Conservation (phyloP, 2,888 invertebrate species). For the Drosophila macrospina region DNA sequence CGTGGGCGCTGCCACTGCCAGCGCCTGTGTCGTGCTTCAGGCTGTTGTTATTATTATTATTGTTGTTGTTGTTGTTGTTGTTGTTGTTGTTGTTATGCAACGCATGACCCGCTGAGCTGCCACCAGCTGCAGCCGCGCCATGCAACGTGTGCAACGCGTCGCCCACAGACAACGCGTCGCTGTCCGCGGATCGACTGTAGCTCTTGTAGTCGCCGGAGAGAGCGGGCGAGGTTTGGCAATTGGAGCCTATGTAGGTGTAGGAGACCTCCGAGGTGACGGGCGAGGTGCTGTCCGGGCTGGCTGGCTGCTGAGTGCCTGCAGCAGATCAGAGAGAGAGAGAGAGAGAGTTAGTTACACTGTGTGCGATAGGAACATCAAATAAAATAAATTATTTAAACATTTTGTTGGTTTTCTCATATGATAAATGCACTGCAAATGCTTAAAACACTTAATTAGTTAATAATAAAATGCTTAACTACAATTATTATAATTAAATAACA, state of each 20-base stretch:
- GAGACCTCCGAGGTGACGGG: slow-evolving; percentile 92
- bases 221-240: slow-evolving; percentile 84
- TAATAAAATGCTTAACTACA: too few relatives aligned
- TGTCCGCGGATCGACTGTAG: slow-evolving; percentile 84
- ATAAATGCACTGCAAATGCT: too few relatives aligned
- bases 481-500: too few relatives aligned
- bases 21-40: slow-evolving; percentile 58
- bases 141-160: slow-evolving; percentile 76
- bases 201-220: slow-evolving; percentile 84
- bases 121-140: slow-evolving; percentile 36
- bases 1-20: slow-evolving; percentile 72
- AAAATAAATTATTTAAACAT: too few relatives aligned
- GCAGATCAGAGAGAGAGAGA: slow-evolving; percentile 57
- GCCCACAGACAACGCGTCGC: slow-evolving; percentile 82
- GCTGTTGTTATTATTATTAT: slow-evolving; percentile 59
- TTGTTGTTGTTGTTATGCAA: slow-evolving; percentile 65
- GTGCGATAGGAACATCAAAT: too few relatives aligned
- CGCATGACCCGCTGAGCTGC: slow-evolving; percentile 63
- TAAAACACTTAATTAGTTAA: too few relatives aligned
- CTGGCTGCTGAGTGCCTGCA: slow-evolving; percentile 88
- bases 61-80: slow-evolving; percentile 62
- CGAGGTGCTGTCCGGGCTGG: slow-evolving; percentile 94
- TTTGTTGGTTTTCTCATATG: too few relatives aligned
- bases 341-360: not conserved
- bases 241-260: slow-evolving; percentile 85